phyloP scores from a whole-genome alignment of 2,113 vertebrate species.

The Girardinichthys multiradiatus region DNA sequence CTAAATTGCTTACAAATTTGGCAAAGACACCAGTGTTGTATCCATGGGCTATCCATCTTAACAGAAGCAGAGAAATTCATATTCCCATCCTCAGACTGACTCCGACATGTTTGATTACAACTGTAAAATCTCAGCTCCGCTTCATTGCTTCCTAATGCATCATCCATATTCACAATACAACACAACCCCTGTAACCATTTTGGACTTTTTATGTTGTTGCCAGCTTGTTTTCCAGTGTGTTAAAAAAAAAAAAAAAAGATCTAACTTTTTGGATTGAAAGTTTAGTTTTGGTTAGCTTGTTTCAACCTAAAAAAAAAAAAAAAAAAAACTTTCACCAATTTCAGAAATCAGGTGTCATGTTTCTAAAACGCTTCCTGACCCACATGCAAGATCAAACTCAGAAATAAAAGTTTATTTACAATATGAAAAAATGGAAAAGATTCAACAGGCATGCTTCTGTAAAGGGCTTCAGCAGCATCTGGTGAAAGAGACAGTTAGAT shows the following conservation, averaged over 20 bases:
- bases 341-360: too few relatives aligned
- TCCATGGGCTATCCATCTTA: slow-evolving; percentile 17
- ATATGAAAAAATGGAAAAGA: too few relatives aligned
- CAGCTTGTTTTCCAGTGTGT: neutral
- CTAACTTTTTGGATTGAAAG: too few relatives aligned
- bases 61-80: slow-evolving; percentile 38
- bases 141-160: slow-evolving; percentile 31
- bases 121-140: slow-evolving; percentile 49
- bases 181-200: slow-evolving; percentile 22
- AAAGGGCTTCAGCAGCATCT: too few relatives aligned
- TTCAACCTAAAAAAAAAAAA: neutral
- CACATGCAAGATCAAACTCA: too few relatives aligned
- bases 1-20: neutral
- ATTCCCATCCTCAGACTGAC: slow-evolving; percentile 22
- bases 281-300: too few relatives aligned
- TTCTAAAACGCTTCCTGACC: too few relatives aligned
- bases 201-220: slow-evolving; percentile 12
- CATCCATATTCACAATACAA: slow-evolving; percentile 44
- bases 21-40: too few relatives aligned
- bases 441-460: too few relatives aligned
- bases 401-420: too few relatives aligned
- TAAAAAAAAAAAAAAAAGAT: neutral
- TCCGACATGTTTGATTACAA: slow-evolving; percentile 61
- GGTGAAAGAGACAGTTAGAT: too few relatives aligned
- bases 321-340: neutral